Base-by-base conservation (phyloP, 2,888 invertebrate species). In the Synergus laeviventris region DNA sequence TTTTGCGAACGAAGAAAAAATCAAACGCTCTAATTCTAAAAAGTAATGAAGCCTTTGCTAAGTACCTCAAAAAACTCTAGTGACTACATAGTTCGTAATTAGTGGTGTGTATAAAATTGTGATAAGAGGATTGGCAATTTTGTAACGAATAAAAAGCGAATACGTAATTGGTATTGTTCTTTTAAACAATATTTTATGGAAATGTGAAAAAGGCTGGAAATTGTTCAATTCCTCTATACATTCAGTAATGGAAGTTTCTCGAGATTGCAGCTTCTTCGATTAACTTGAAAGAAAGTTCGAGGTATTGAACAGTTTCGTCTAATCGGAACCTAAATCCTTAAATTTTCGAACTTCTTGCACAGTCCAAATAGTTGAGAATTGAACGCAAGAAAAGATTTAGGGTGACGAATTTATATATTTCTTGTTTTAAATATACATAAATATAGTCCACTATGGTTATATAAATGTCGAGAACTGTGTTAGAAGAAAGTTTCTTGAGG, bases 381-480 rank as follows among this genome's bases (percentile, higher is more conserved):
- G 49, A 70, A 70, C 49, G 49, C 42, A 77, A 75, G 56, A 66
- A 79, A 45, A 77, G 56, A 76, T 36, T 31, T 81, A 83, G 79
- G 84, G 80, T 82, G 83, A 84, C 85, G 83, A 83, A 86, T 87
- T 86, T 85, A 85, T 85, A 86, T 86, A 86, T 87, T 82, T 82
- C 84, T 84, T 83, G 78, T 81, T 78, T 83, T 85, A 84, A 86
- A 87, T 88, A 88, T 88, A 89, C 86, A 88, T 86, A 88, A 88
- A 87, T 88, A 88, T 87, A 88, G 83, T 87, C 82, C 81, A 84
- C 83, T 88, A 86, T 86, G 86, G 83, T 87, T 86, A 86, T 85
- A 86, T 70, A 54, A 70, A 70, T 70, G 70, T 54, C 80, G 81
- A 83, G 85, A 86, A 82, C 76, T 77, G 82, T 82, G 70, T 82